Evolutionary conservation across 1,140 invertebrate genomes (phyloP).

Genomic region (Pogonus chalceus): DNA sequence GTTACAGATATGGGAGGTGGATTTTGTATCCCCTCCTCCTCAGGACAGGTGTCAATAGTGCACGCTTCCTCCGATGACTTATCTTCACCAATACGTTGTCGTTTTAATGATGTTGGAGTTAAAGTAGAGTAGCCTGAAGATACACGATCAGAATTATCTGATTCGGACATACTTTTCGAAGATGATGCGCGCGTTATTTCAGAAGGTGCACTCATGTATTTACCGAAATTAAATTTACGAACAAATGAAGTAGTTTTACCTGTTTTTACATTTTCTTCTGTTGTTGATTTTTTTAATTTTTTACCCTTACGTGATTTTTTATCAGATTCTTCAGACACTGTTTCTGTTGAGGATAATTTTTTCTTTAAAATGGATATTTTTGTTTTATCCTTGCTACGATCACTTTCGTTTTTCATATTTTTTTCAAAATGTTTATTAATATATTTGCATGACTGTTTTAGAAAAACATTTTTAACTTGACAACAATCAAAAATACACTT

Average conservation of each 20-base stretch:
- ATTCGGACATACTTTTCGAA: neutral
- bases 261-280: neutral
- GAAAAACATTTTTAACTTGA: too few species aligned
- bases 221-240: neutral
- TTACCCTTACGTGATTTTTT: neutral
- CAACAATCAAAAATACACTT: too few species aligned
- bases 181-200: neutral
- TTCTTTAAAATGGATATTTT: neutral
- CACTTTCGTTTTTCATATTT: slow-evolving; percentile 3
- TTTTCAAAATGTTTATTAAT: too few species aligned
- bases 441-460: too few species aligned
- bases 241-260: neutral
- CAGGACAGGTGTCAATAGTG: neutral
- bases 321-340: neutral
- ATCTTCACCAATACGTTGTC: neutral
- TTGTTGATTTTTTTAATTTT: neutral
- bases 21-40: neutral
- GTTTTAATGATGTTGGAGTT: neutral
- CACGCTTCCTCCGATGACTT: neutral
- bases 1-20: neutral
- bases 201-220: neutral
- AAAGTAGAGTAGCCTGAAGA: neutral
- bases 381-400: neutral
- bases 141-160: neutral
- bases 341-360: neutral